Conservation (phyloP, 37 sponge, comb jelly and placozoan species). For the Sycon ciliatum region DNA sequence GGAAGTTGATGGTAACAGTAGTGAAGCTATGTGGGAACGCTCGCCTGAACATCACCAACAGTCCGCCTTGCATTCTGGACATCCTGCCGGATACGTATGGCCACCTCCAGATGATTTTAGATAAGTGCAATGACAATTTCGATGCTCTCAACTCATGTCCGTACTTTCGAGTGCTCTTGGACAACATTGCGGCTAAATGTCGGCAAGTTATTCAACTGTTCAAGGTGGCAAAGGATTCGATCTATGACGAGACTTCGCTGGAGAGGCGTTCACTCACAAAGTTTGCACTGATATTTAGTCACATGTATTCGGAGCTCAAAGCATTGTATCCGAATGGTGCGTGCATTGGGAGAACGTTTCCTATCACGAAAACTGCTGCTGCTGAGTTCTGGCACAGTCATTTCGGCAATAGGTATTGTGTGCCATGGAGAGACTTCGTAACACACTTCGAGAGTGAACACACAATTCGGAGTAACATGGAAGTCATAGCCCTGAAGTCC, state of each 20-base stretch:
- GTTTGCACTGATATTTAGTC: conserved; percentile 89
- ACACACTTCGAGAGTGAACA: conserved; percentile 53
- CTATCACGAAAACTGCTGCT: conserved; percentile 81
- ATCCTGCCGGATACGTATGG: conserved; percentile 94
- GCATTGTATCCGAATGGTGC: conserved; percentile 65
- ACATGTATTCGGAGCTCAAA: conserved; percentile 95
- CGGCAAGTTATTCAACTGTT: conserved; percentile 81
- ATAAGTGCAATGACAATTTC: conserved; percentile 69
- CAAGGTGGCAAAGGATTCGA: conserved; percentile 74
- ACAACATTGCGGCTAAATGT: conserved; percentile 78
- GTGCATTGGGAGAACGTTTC: conserved; percentile 63
- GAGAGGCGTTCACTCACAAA: conserved; percentile 77
- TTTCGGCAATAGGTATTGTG: conserved; percentile 77
- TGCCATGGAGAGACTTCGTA: conserved; percentile 81
- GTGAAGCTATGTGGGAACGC: conserved; percentile 74
- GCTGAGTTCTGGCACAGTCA: conserved; percentile 72
- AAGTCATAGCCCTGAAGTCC: conserved; percentile 90
- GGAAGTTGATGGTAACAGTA: conserved; percentile 85
- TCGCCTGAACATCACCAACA: conserved; percentile 81
- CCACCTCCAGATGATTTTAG: conserved; percentile 68
- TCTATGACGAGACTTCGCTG: conserved; percentile 69
- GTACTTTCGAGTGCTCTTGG: conserved; percentile 86
- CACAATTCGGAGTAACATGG: conserved; percentile 71
- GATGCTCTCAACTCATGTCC: conserved; percentile 65
- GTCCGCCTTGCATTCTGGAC: conserved; percentile 93